Evolutionary conservation across 2,888 invertebrate species (phyloP).

Genomic region (Heliothis peltigera): DNA sequence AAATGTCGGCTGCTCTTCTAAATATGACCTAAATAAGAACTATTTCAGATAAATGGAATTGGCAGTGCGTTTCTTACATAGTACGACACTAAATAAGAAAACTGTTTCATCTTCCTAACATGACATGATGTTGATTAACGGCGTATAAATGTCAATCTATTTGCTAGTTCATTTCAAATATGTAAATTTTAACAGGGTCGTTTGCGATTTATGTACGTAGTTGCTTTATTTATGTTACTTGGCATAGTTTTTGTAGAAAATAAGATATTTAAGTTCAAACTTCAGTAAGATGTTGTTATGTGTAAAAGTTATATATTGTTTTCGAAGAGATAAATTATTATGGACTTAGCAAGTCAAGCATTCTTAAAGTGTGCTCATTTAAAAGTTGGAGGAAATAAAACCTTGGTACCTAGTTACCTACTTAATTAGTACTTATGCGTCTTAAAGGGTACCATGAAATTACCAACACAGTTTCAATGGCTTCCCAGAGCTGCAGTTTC

Average conservation of each 20-base stretch:
- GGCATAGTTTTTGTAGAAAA: conserved; percentile 26
- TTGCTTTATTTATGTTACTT: conserved; percentile 36
- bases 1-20: conserved; percentile 14
- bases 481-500: too few species aligned
- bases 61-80: conserved; percentile 30
- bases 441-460: neutral
- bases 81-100: conserved; percentile 38
- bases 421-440: neutral
- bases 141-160: conserved; percentile 50
- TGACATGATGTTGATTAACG: conserved; percentile 36
- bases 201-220: conserved; percentile 38
- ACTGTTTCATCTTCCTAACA: conserved; percentile 38
- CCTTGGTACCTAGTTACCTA: too few species aligned
- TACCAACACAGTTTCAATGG: neutral
- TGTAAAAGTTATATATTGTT: neutral
- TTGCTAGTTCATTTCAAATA: conserved; percentile 42
- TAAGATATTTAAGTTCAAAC: conserved; percentile 6
- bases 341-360: neutral
- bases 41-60: conserved; percentile 21
- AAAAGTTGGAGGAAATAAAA: neutral
- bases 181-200: conserved; percentile 48
- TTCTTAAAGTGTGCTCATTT: neutral
- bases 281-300: neutral
- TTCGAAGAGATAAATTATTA: neutral
- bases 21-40: conserved; percentile 33